A percentile compares a stretch with the other conserved stretches of the same genome.
phyloP scores from a whole-genome alignment of 92 coral and sea anemone genomes.

The Actinernus sp. region DNA sequence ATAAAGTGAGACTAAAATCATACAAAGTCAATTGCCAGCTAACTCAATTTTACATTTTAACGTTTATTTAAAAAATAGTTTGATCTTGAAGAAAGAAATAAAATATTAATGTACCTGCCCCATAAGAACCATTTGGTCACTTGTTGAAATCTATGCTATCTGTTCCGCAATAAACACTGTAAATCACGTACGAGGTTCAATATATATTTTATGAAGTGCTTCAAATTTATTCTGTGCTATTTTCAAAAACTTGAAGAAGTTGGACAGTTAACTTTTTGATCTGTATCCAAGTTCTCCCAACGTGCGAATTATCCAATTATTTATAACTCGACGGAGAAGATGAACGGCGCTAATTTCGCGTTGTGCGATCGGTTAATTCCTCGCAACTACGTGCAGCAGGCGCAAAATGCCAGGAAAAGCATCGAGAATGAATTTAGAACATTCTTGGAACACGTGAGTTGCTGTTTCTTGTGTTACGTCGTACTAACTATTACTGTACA shows the following conservation, averaged over 20 bases:
- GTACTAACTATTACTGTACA: no score
- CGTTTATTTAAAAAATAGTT: not conserved
- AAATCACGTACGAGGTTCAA: no score
- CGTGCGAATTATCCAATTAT: not conserved
- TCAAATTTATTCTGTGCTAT: no score
- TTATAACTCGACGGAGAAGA: slow-evolving; percentile 11
- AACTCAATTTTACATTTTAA: no score
- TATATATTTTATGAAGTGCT: no score
- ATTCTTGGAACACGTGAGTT: slow-evolving; percentile 95
- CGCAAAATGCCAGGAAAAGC: slow-evolving; percentile 93
- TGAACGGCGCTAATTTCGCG: slow-evolving; percentile 82
- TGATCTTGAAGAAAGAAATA: not conserved
- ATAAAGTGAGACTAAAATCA: no score
- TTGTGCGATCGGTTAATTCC: slow-evolving; percentile 88
- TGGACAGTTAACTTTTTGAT: slow-evolving; percentile 1
- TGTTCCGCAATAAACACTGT: no score
- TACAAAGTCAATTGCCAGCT: no score
- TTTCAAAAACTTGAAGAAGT: no score
- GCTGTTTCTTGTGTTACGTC: not conserved
- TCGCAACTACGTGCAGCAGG: slow-evolving; percentile 89
- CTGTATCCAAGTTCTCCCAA: slow-evolving; percentile 56
- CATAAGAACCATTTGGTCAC: not conserved
- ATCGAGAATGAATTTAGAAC: slow-evolving; percentile 85
- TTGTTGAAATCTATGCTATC: no score
- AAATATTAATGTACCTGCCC: slow-evolving; percentile 23